A percentile compares a stretch with the other conserved stretches of the same genome.
Conservation (phyloP, 2,113 vertebrate species). For the Otis tarda region DNA sequence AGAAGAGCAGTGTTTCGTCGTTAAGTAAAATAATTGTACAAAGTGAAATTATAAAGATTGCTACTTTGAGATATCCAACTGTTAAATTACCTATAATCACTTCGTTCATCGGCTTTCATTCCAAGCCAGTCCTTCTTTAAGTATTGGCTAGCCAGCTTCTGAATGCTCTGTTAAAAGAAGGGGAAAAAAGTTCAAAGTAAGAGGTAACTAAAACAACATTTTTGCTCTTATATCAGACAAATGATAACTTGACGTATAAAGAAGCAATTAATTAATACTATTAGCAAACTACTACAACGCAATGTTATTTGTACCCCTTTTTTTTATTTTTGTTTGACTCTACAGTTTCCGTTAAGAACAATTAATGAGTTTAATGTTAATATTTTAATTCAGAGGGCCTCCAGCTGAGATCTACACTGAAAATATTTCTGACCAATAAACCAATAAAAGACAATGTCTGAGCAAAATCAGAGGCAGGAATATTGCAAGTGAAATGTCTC, state of each 20-base stretch:
- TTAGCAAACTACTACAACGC: background rate
- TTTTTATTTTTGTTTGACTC: background rate
- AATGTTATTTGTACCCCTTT: background rate
- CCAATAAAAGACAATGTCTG: no score
- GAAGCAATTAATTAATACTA: background rate
- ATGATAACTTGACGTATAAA: background rate
- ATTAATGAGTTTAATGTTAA: background rate
- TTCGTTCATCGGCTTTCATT: slow-evolving; percentile 89
- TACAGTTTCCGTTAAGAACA: background rate
- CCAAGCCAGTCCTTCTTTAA: slow-evolving; percentile 97
- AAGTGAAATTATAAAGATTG: background rate
- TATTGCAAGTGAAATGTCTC: background rate
- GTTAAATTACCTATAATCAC: slow-evolving; percentile 89
- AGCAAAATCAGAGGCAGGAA: background rate
- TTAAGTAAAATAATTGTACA: background rate
- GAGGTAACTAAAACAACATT: background rate
- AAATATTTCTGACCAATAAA: background rate
- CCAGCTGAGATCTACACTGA: background rate
- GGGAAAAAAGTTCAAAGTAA: background rate
- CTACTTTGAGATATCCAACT: background rate
- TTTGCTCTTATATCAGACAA: background rate
- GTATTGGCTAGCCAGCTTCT: slow-evolving; percentile 96
- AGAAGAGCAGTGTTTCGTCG: background rate
- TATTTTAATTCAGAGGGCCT: background rate
- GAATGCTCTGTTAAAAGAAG: slow-evolving; percentile 85